Percentiles rank a stretch among this genome's conserved stretches.
These are phyloP conservation scores for Rutpela maculata DNA, from an alignment of 2,888 invertebrate genomes.

Conservation along the genomic window DNA sequence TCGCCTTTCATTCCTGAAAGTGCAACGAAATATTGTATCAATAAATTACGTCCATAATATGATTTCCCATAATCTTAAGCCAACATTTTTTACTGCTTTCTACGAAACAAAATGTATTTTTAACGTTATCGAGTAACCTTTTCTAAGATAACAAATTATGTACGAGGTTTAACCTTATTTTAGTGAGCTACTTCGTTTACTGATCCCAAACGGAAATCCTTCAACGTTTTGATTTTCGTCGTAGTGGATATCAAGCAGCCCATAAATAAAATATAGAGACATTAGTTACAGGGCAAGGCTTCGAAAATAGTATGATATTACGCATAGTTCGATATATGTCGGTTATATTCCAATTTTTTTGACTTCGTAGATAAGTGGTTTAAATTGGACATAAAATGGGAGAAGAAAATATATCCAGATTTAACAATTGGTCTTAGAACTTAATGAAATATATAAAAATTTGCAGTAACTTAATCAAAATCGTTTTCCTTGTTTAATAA, in stretches of 20 bases:
- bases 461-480: too few species aligned
- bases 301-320: too few species aligned
- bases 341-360: too few species aligned
- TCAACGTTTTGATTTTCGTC: not conserved
- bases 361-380: too few species aligned
- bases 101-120: not conserved
- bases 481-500: too few species aligned
- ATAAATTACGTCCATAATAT: conserved; percentile 12
- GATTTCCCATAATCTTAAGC: not conserved
- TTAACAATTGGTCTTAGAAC: too few species aligned
- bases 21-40: conserved; percentile 35
- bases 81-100: not conserved
- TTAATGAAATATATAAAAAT: too few species aligned
- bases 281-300: too few species aligned
- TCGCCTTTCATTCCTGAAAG: conserved; percentile 81
- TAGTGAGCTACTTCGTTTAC: not conserved
- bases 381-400: too few species aligned
- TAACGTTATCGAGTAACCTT: not conserved
- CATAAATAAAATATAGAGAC: not conserved
- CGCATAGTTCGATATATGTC: too few species aligned
- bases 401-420: too few species aligned
- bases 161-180: not conserved
- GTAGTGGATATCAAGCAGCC: not conserved
- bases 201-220: not conserved
- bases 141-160: not conserved